Evolutionary conservation across 1,140 invertebrate species (phyloP), one percentile per base, ranked within the genome.

Genomic region (Drosophila burlai): DNA sequence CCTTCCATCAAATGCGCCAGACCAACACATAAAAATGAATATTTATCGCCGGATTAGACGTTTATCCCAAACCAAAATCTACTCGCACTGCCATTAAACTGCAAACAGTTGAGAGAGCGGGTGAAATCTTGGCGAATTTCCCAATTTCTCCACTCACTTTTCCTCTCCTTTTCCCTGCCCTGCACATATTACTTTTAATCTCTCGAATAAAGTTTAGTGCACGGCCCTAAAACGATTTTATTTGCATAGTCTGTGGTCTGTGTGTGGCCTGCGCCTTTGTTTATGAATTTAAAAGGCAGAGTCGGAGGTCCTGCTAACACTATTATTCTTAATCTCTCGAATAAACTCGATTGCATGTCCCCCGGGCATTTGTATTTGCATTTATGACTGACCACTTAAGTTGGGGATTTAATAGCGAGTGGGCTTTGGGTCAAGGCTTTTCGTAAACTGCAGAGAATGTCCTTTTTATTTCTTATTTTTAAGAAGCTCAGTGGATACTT

Each of bases 31-130:
- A 64, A 57, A 64, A 64, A 64, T 64, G 62, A 64, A 64, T 64
- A 64, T 64, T 64, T 64, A 64, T 64, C 18, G 62, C 62, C 50
- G 62, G 62, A 64, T 64, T 64, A 34, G 62, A 24, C 47, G 18
- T 43, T 64, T 57, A 55, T 42, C 8, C 49, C n/a, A 55, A 15
- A 21, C 34, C 29, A 15, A 57, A 57, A 40, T 57, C 55, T 26
- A 38, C 18, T 21, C 29, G 8, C 47, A 50, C 24, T 26, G 16
- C 24, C 46, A 49, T 16, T 26, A 9, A 26, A 11, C 46, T 26
- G 46, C 46, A 49, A 49, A 26, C 16, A 49, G 26, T 47, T 47
- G 21, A 4, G 46, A n/a, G 26, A 54, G 10, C 2, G 26, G 10
- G 11, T 16, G 31, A 38, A 18, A 24, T 55, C 52, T 38, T 36